Base-by-base conservation (phyloP, 1,140 invertebrate species). In the Bombus confusus region DNA sequence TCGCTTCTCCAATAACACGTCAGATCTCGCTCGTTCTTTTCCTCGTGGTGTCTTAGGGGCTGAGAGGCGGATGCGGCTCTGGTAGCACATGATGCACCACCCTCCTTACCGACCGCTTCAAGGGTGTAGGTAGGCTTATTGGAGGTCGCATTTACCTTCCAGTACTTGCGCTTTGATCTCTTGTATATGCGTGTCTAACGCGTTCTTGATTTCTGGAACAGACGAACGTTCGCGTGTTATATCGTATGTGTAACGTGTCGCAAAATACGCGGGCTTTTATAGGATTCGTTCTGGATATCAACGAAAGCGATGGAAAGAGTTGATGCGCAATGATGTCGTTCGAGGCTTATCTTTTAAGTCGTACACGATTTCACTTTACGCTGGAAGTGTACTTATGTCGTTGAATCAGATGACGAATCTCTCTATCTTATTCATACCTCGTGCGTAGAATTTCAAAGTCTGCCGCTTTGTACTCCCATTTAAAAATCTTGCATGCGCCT, bases 181-280 rank as follows among this genome's bases (percentile, higher is more conserved):
- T 96, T 97, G 98, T 95, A 98, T 98, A 97, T 98, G 98, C 93
- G 98, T 98, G 96, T 98, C 98, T 96, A 99, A 97, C 94, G 98
- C 97, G 96, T 98, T 98, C 96, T 98, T 98, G 96, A 99, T 95
- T 96, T 98, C 98, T 99, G 97, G 91, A 97, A 97, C 88, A 87
- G 72, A 80, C 68, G 52, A 25, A 66, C n/a, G 25, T 5, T 18
- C 12, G n/a, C 34, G 22, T 41, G 22, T 66, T 15, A 62, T 28
- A 62, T n/a, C 12, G 59, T 62, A 28, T 28, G 4, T 52, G 22
- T 22, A 52, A 5, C 47, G 18, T 2, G 18, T 8, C 3, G 59
- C 3, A 12, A 62, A n/a, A n/a, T 28, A n/a, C 12, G 10, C 1
- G 59, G 28, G n/a, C 5, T 12, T 62, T 62, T 62, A 28, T n/a